Evolutionary conservation across 2,888 invertebrate genomes (phyloP).

Genomic region (Dascillus cervinus): DNA sequence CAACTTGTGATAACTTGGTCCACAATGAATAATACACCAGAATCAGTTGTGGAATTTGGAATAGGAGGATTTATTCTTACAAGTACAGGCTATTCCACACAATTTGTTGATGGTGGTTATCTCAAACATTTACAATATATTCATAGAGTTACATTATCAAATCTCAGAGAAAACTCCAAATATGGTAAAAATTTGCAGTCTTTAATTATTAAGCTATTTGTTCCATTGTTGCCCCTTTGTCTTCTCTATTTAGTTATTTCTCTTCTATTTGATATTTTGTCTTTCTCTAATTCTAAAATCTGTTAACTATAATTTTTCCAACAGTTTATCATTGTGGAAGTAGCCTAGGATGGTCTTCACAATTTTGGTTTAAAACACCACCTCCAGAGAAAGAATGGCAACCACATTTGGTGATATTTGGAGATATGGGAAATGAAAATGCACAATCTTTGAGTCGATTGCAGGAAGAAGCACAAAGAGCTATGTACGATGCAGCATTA

Average conservation of each 20-base stretch:
- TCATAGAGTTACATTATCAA: conserved; percentile 60
- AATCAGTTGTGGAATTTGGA: conserved; percentile 70
- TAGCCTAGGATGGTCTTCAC: conserved; percentile 69
- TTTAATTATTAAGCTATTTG: no score
- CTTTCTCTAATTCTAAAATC: no score
- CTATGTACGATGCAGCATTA: conserved; percentile 75
- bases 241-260: no score
- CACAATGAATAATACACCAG: conserved; percentile 59
- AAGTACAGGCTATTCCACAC: conserved; percentile 49
- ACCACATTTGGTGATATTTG: conserved; percentile 78
- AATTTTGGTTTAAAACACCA: conserved; percentile 68
- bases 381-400: conserved; percentile 62
- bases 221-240: no score
- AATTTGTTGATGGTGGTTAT: conserved; percentile 70
- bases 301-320: no score
- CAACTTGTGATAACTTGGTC: conserved; percentile 79
- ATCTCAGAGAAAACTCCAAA: conserved; percentile 53
- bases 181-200: conserved; percentile 48
- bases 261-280: no score
- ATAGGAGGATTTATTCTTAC: conserved; percentile 48
- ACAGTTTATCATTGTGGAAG: conserved; percentile 72
- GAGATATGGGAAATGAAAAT: conserved; percentile 91
- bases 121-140: conserved; percentile 62
- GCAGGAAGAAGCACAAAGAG: conserved; percentile 74
- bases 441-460: conserved; percentile 78